Base-by-base conservation (phyloP, 2,113 vertebrate species). In the Cisticola juncidis region DNA sequence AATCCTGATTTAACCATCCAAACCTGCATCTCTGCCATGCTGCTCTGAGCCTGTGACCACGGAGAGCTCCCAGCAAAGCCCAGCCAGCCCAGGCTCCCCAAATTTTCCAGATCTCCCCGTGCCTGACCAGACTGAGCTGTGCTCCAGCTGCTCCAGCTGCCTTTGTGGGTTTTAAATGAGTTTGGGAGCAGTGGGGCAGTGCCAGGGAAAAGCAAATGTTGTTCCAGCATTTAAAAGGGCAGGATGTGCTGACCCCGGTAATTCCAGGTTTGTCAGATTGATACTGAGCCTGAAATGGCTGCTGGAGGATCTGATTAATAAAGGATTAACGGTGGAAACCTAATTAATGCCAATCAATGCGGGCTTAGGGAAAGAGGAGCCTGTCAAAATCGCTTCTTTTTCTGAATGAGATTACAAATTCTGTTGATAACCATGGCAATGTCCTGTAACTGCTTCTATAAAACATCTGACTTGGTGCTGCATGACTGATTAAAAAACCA, bases 381-480 rank as follows among this genome's bases (percentile, higher is more conserved):
- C 77, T 92, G 89, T 95, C 94, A 96, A 94, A 97, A 95, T 88
- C 71, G 74, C 29, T 65, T 89, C 92, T 88, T 95, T 92, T 88
- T 47, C 58, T 94, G 88, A 92, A 93, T 65, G 86, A 91, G 91
- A 65, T 91, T 79, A 68, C 69, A 86, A 79, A 89, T 96, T 74
- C 89, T 92, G 51, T 96, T 96, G 94, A 96, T 92, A 96, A 92
- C 82, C 88, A 57, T 68, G 69, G 68, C 64, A 87, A 91, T 91
- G 89, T 61, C 77, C 69, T 84, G 53, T 95, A 95, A 92, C 62
- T 84, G 70, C 51, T 92, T 65, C 65, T 53, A 16, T 68, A 68
- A 95, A 87, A 51, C 61, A 57, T 95, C 89, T 70, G 81, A 92
- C 61, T 95, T 40, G 69, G 72, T 81, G 11, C 65, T 84, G 45